Conservation (phyloP, 2,888 invertebrate species). For the Lasioglossum vierecki region DNA sequence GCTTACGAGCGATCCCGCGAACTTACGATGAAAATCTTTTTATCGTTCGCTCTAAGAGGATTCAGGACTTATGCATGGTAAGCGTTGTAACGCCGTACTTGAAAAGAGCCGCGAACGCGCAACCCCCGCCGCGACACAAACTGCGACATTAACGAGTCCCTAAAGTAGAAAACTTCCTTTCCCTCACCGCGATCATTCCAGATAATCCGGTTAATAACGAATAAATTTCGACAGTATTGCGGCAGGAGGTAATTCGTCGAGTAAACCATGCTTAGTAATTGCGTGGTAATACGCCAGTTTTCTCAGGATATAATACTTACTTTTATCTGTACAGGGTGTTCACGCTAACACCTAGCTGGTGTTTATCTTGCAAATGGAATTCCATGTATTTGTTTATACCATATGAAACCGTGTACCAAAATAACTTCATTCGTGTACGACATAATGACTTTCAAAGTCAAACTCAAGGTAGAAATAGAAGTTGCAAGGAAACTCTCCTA, state of each 20-base stretch:
- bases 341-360: too few species aligned
- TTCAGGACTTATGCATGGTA: slow-evolving; percentile 33
- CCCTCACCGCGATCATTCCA: background rate
- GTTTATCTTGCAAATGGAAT: too few species aligned
- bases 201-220: slow-evolving; percentile 2
- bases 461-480: too few species aligned
- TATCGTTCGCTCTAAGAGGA: slow-evolving; percentile 39
- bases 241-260: background rate
- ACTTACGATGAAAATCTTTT: slow-evolving; percentile 46
- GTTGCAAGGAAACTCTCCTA: too few species aligned
- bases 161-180: background rate
- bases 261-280: background rate
- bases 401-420: too few species aligned
- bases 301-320: too few species aligned
- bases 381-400: too few species aligned
- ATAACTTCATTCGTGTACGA: too few species aligned
- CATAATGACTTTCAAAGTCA: too few species aligned
- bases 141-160: background rate
- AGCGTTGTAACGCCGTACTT: slow-evolving; percentile 24
- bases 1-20: slow-evolving; percentile 29
- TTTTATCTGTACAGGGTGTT: too few species aligned
- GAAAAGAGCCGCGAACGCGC: background rate
- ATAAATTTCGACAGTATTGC: background rate
- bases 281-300: too few species aligned
- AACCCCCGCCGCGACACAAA: background rate